Base-by-base conservation (phyloP, 2,113 vertebrate species). In the Nerophis lumbriciformis region DNA sequence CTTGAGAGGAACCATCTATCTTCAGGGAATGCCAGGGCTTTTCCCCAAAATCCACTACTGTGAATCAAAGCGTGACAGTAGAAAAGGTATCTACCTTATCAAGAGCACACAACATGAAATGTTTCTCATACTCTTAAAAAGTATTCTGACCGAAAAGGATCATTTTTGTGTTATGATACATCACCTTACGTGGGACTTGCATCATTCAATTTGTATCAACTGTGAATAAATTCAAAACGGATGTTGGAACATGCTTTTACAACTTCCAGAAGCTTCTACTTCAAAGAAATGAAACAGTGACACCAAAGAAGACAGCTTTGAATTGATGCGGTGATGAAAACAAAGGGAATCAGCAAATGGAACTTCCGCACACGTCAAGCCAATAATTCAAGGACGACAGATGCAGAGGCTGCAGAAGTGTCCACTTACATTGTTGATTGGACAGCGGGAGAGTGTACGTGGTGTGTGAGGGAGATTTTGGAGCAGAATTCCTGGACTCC, bases 381-480 rank as follows among this genome's bases (percentile, higher is more conserved):
- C 15, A 42, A 37, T 16, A 6, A 12, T 56, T 42, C 54, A 48
- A 48, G 44, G 57, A 59, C 44, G 13, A 35, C 37, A 10, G 14
- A 55, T 55, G 7, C 21, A 53, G 10, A 28, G 42, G 42, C 39
- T 48, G 21, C 47, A 58, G 21, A 16, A 51, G 42, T 44, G 59
- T 12, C 9, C 48, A n/a, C 44, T 80, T 72, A 88, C 91, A 85
- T 88, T 87, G 88, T 59, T 92, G 90, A 76, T 92, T 91, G 56
- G 91, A 92, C 57, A 92, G 80, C 1, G 91, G 91, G 10, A 92
- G 77, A 6, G 90, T 92, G 78, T 89, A 92, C 77, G 83, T 88
- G 28, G 91, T 83, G 51, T 89, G 89, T 11, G 80, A 83, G 39
- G 87, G 79, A 21, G 84, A 53, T 49, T 83, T 88, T 1, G 42